phyloP scores from a whole-genome alignment of 2,888 invertebrate genomes.

The Caenorhabditis afra region DNA sequence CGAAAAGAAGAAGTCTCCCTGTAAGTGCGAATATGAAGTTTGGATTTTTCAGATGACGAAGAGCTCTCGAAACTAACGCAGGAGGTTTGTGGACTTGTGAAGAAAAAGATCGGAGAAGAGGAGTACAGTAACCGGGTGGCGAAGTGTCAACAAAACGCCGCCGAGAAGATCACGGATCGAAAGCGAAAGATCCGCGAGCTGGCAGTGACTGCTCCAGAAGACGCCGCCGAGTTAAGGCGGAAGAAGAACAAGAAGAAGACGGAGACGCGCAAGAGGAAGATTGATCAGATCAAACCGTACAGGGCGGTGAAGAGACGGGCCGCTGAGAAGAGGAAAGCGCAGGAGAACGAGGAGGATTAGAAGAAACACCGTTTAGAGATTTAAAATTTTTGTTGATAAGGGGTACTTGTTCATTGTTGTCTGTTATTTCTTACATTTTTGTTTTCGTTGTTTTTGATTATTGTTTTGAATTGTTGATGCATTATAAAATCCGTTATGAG shows the following conservation, averaged over 20 bases:
- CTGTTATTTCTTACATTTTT: conserved; percentile 37
- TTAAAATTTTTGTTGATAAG: conserved; percentile 37
- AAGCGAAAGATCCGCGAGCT: conserved; percentile 69
- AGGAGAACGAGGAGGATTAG: conserved; percentile 59
- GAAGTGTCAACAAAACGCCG: conserved; percentile 60
- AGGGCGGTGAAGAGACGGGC: conserved; percentile 69
- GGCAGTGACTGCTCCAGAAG: conserved; percentile 70
- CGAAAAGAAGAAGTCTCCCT: too few relatives aligned
- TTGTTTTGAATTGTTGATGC: conserved; percentile 5
- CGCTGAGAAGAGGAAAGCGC: conserved; percentile 50
- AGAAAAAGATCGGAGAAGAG: conserved; percentile 69
- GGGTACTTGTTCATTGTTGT: conserved; percentile 44
- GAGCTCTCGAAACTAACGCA: conserved; percentile 68
- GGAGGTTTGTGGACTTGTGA: conserved; percentile 73
- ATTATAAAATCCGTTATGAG: too few relatives aligned
- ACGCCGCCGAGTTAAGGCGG: conserved; percentile 67
- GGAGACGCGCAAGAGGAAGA: conserved; percentile 68
- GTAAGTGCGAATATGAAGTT: too few relatives aligned
- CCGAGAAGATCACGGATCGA: conserved; percentile 60
- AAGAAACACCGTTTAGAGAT: background rate
- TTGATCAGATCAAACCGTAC: conserved; percentile 74
- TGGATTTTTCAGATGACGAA: conserved; percentile 66
- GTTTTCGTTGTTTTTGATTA: conserved; percentile 21
- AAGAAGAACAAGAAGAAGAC: conserved; percentile 71
- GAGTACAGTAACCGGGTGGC: conserved; percentile 65